Evolutionary conservation across 2,113 vertebrate genomes (phyloP).

Genomic region (Zapornia atra): DNA sequence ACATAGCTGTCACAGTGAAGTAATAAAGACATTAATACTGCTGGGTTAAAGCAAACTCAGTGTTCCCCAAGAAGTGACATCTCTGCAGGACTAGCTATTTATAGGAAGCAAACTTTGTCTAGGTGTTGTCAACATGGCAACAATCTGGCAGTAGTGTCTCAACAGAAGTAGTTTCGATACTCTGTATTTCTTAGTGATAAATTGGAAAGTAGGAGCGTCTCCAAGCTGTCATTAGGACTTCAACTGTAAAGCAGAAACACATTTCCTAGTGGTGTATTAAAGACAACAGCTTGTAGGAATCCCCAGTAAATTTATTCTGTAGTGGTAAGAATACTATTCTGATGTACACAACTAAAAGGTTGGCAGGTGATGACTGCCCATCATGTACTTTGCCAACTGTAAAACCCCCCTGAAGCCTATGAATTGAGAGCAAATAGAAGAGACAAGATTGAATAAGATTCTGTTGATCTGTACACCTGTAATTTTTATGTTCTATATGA

Average conservation of each 20-base stretch:
- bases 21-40: not conserved
- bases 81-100: not conserved
- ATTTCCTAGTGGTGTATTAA: not conserved
- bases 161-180: not conserved
- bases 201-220: not conserved
- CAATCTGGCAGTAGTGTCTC: not conserved
- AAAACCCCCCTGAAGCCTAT: not conserved
- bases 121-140: not conserved
- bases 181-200: not conserved
- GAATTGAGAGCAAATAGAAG: not conserved
- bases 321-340: not conserved
- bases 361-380: not conserved
- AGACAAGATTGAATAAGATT: not conserved
- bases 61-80: not conserved
- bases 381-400: fast-evolving
- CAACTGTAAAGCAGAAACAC: not conserved
- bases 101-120: not conserved
- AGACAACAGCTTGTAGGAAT: not conserved
- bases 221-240: not conserved
- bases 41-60: not conserved
- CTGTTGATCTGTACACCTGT: not conserved
- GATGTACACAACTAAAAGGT: not conserved
- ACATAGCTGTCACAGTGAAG: not conserved
- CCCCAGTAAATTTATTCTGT: not conserved
- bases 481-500: not conserved